These are phyloP conservation scores for Balaenoptera acutorostrata DNA, from an alignment of 2,113 vertebrate species.

Conservation along the genomic window DNA sequence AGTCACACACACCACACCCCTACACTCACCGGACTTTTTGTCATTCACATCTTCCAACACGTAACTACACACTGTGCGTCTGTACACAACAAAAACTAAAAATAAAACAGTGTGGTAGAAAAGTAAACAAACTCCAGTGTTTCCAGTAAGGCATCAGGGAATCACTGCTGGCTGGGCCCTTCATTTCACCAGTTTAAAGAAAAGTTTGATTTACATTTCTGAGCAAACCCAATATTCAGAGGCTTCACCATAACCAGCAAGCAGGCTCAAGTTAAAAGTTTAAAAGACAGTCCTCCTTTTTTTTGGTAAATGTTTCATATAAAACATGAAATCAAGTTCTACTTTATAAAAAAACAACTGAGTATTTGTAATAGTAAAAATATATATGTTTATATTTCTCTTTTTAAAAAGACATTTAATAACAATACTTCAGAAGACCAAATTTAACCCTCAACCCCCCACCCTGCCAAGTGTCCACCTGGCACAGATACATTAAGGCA, in stretches of 20 bases:
- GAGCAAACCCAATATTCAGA: constrained; percentile 47
- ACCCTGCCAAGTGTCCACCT: neutral
- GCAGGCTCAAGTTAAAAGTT: constrained; percentile 71
- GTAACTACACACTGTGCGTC: constrained; percentile 40
- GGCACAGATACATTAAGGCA: constrained; percentile 79
- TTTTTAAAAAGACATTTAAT: constrained; percentile 74
- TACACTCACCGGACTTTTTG: neutral
- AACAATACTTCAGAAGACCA: constrained; percentile 72
- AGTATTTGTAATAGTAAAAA: constrained; percentile 71
- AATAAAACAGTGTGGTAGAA: constrained; percentile 59
- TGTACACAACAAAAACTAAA: constrained; percentile 64
- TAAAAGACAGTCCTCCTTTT: constrained; percentile 24
- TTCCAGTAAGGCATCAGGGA: constrained; percentile 80
- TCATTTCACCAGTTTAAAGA: neutral
- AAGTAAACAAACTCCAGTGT: constrained; percentile 63
- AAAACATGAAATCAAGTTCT: constrained; percentile 76
- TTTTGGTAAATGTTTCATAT: constrained; percentile 80
- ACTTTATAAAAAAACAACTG: constrained; percentile 53
- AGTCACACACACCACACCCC: neutral
- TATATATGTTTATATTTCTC: constrained; percentile 72
- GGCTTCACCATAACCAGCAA: constrained; percentile 71
- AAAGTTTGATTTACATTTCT: constrained; percentile 21
- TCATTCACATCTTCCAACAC: neutral
- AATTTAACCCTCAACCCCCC: constrained; percentile 4
- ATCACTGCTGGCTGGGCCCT: constrained; percentile 57